Conservation (phyloP, 2,797 vertebrate genomes). For the Sylvilagus floridanus region DNA sequence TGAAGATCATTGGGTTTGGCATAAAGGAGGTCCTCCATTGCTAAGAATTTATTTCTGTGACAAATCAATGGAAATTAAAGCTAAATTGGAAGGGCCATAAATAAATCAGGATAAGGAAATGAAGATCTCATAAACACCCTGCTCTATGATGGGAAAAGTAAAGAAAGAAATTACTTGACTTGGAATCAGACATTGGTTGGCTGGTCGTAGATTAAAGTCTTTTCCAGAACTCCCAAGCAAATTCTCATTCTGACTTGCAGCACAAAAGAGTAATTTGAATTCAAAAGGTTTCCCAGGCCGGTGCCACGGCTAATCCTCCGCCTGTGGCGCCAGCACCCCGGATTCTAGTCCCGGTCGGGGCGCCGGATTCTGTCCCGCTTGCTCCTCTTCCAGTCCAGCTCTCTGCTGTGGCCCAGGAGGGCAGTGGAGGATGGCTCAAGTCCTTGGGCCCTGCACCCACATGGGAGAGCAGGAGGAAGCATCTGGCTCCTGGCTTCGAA, state of each 20-base stretch:
- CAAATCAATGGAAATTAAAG: slow-evolving; percentile 59
- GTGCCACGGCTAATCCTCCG: too few relatives aligned
- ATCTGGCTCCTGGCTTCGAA: too few relatives aligned
- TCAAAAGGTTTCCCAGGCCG: neutral
- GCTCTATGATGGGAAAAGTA: slow-evolving; percentile 54
- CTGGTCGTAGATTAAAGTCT: neutral
- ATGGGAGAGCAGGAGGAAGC: too few relatives aligned
- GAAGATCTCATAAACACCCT: slow-evolving; percentile 24
- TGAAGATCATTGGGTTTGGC: neutral
- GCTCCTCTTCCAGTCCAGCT: too few relatives aligned
- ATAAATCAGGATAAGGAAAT: slow-evolving; percentile 50
- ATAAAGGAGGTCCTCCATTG: slow-evolving; percentile 3
- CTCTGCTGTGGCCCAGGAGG: too few relatives aligned
- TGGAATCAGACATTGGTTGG: slow-evolving; percentile 33
- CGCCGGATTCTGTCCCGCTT: too few relatives aligned
- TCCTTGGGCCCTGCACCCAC: too few relatives aligned
- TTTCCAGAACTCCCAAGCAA: neutral
- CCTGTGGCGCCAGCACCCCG: too few relatives aligned
- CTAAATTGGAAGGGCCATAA: neutral
- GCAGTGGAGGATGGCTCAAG: too few relatives aligned
- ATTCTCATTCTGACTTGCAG: neutral
- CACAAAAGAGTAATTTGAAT: neutral
- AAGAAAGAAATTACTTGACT: slow-evolving; percentile 27
- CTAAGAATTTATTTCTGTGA: slow-evolving; percentile 35
- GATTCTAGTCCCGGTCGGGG: too few relatives aligned